Base-by-base conservation (phyloP, 2,797 vertebrate species). In the Anolis apletophallus region DNA sequence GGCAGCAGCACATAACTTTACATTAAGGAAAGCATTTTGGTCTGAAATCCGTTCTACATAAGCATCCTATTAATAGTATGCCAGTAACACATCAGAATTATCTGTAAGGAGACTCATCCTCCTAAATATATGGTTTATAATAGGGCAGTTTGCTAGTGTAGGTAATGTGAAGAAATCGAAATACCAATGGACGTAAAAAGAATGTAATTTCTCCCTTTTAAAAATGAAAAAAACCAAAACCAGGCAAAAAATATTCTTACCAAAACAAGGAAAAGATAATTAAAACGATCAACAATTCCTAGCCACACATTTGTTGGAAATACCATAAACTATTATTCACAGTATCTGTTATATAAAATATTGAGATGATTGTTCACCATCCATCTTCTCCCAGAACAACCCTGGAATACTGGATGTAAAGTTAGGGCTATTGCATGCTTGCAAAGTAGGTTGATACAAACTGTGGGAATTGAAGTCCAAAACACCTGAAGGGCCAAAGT, bases 201-300 rank as follows among this genome's bases (percentile, higher is more conserved):
- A 77, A 68, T 77, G 40, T 54, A 21, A 54, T 40, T 40, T 40
- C 40, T 40, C 40, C 1, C 67, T 54, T 50, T 87, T 90, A 83
- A 81, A 81, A 83, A 36, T 32, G 46, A 19, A 67, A 91, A 64
- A 0, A 54, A 0, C 80, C 91, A 91, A 84, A 83, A 87, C 9
- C 17, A 91, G 73, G 72, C 69, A 87, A 76, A 55, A n/a, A 83
- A 75, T 16, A 55, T 40, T 75, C 12, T 64, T 75, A 36, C 40
- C 81, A 54, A 54, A 83, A 52, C 69, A 12, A 71, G 32, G 54
- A 34, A 71, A 80, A 50, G 9, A 69, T 67, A 81, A 71, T 36
- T 52, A 88, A 57, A 87, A 85, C 75, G 89, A 80, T 80, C 84
- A 75, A 68, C 81, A 87, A 3, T 82, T 94, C 85, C 79, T 84